Percentiles rank a stretch among this genome's conserved stretches.
phyloP scores from a whole-genome alignment of 2,113 vertebrate species.

The Phrynosoma blainvillii region DNA sequence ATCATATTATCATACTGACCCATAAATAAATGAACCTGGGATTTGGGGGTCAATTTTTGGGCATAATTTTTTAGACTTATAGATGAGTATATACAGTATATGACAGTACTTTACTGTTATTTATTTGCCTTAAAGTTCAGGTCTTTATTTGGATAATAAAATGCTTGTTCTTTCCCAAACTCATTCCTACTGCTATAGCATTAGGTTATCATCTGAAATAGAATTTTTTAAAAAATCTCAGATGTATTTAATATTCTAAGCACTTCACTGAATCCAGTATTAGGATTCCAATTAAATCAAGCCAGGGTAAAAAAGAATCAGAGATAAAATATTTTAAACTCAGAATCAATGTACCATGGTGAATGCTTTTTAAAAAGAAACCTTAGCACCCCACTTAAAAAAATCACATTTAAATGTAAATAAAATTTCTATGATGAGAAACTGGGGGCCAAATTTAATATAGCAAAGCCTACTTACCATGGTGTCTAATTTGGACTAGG shows the following conservation, averaged over 20 bases:
- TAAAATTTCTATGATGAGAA: neutral
- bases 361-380: neutral
- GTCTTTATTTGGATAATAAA: neutral
- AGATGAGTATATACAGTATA: too few species aligned
- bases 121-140: neutral
- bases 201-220: neutral
- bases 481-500: neutral
- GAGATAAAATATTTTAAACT: neutral
- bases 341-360: neutral
- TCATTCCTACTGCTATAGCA: neutral
- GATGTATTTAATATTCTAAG: neutral
- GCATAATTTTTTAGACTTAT: too few species aligned
- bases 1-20: too few species aligned
- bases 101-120: neutral
- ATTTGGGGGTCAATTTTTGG: too few species aligned
- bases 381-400: neutral
- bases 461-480: neutral
- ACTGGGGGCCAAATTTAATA: neutral
- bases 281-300: conserved; percentile 37
- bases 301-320: conserved; percentile 4
- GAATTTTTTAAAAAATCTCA: neutral
- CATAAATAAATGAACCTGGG: too few species aligned
- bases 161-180: neutral
- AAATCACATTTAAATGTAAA: conserved; percentile 2
- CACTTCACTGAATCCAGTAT: neutral